These are phyloP conservation scores for Diplazon laetatorius DNA, from an alignment of 2,888 invertebrate species.

Conservation along the genomic window DNA sequence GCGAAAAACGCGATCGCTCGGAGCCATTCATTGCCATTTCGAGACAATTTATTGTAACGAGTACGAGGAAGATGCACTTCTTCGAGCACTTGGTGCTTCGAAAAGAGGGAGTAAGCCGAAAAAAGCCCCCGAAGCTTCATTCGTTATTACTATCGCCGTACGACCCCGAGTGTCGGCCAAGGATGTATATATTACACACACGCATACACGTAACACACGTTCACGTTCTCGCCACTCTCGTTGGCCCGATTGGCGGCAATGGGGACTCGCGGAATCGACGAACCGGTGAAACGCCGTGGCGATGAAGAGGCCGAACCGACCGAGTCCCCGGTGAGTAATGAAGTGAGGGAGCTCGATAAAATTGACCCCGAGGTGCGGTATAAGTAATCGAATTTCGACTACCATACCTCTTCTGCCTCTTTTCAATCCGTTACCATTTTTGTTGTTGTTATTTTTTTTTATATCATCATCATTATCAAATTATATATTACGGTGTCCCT, in stretches of 20 bases:
- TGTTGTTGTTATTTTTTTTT: constrained; percentile 19
- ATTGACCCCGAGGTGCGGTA: constrained; percentile 64
- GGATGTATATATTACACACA: constrained; percentile 48
- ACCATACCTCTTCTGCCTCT: constrained; percentile 51
- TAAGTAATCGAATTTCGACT: constrained; percentile 65
- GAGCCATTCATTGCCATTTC: constrained; percentile 49
- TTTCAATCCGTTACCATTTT: not conserved
- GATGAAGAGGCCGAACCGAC: constrained; percentile 58
- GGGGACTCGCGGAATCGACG: not conserved
- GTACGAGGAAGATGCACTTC: constrained; percentile 31
- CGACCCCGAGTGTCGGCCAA: constrained; percentile 45
- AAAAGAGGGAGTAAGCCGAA: no score
- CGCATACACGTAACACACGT: constrained; percentile 39
- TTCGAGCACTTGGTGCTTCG: not conserved
- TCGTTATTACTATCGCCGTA: constrained; percentile 62
- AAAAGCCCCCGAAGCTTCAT: constrained; percentile 56
- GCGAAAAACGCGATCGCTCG: constrained; percentile 10
- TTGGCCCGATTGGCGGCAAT: constrained; percentile 7
- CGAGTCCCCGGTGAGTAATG: constrained; percentile 57
- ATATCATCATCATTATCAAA: no score
- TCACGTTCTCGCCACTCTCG: constrained; percentile 32
- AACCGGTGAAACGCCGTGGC: constrained; percentile 15
- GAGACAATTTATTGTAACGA: constrained; percentile 48
- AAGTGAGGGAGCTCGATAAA: constrained; percentile 65
- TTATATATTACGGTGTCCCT: no score